A percentile compares a stretch with the other conserved stretches of the same genome.
phyloP scores from a whole-genome alignment of 30 jellyfish, hydroid and myxozoan species.

The Calvadosia cruxmelitensis region DNA sequence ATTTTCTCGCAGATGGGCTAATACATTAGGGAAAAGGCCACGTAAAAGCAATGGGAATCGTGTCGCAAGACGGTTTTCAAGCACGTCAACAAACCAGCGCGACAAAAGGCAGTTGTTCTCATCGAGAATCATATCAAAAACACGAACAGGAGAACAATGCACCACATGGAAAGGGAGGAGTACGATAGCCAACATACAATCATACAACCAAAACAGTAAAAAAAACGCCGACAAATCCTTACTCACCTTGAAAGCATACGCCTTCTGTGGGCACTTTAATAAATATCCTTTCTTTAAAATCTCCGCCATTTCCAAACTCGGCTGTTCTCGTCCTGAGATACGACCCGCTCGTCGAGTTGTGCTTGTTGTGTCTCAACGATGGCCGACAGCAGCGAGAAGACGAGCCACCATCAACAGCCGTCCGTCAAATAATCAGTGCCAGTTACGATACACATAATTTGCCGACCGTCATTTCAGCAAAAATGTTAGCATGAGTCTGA shows the following conservation, averaged over 20 bases:
- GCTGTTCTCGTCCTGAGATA: no score
- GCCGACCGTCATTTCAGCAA: no score
- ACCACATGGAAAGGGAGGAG: slow-evolving; percentile 2
- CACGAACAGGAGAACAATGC: not conserved
- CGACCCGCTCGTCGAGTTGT: no score
- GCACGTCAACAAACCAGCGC: not conserved
- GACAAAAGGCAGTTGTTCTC: not conserved
- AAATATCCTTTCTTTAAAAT: slow-evolving; percentile 50
- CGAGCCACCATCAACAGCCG: no score
- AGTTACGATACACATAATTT: no score
- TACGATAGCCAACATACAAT: not conserved
- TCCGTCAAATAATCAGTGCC: no score
- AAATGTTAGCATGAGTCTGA: no score
- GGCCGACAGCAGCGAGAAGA: no score
- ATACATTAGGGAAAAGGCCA: no score
- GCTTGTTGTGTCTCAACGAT: no score
- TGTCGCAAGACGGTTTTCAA: not conserved
- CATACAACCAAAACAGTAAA: not conserved
- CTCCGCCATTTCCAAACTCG: not conserved
- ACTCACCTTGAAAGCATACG: slow-evolving; percentile 72
- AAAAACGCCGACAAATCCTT: not conserved
- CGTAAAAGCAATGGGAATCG: not conserved
- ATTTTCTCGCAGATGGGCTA: no score
- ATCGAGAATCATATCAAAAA: not conserved
- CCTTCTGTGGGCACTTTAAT: slow-evolving; percentile 88